Base-by-base conservation (phyloP, 2,113 vertebrate species). In the Pleuronectes platessa region DNA sequence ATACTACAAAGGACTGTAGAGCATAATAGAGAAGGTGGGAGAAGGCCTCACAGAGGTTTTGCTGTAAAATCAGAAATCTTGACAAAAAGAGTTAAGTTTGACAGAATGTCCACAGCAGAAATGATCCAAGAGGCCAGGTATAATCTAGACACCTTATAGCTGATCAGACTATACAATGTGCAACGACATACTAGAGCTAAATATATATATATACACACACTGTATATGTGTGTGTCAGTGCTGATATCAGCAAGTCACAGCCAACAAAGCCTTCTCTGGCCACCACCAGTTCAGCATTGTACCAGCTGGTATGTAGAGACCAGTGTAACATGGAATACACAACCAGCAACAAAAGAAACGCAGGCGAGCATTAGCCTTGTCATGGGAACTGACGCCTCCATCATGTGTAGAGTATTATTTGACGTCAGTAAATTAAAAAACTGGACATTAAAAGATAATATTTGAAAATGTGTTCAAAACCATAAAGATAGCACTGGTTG, bases 241-340 rank as follows among this genome's bases (percentile, higher is more conserved):
- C 90, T 87, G 89, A 89, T 81, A 72, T 91, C 85, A 91, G 86
- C 86, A 88, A 58, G 78, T 83, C 79, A 71, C 8, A 59, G 73
- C n/a, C 71, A 81, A 88, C 83, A 82, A 88, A 88, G 86, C 49
- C 49, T 51, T 13, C 49, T 51, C 17, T 51, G 5, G 49, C 54
- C 56, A 21, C 35, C 66, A 79, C 64, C 76, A 79, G 71, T 21
- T 69, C 62, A 78, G 80, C 79, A 87, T 83, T 85, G 84, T 85
- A 71, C 61, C 61, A 59, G 71, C 63, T 77, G 69, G 56, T 66
- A 71, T 61, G 53, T 55, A 71, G 26, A 75, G 35, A 76, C 12
- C 74, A 68, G 45, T 54, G 73, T 31, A 40, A 78, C 59, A 55
- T 3, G 60, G 40, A 73, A 83, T 75, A 82, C 6, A 74, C 56